A percentile compares a stretch with the other conserved stretches of the same genome.
Conservation (phyloP, 2,113 vertebrate genomes). For the Acanthisitta chloris region DNA sequence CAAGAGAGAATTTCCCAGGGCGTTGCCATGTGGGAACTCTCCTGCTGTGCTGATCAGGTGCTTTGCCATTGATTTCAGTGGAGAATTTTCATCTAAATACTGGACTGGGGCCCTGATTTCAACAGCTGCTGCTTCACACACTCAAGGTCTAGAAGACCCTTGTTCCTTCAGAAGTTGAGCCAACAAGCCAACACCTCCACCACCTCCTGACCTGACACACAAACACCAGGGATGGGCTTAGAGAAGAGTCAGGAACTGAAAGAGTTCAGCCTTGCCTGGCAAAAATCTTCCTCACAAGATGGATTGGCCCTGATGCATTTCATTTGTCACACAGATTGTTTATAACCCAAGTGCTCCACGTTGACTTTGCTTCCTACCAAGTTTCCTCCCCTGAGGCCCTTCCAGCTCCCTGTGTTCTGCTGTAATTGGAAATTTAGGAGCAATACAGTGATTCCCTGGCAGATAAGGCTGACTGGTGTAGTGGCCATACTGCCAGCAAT, state of each 20-base stretch:
- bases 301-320: accelerated
- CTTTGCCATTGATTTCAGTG: not conserved
- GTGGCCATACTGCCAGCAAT: not conserved
- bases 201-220: not conserved
- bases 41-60: not conserved
- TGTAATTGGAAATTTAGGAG: not conserved
- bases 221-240: not conserved
- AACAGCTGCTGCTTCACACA: not conserved
- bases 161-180: not conserved
- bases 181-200: not conserved
- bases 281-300: not conserved
- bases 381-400: not conserved
- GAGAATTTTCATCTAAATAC: not conserved
- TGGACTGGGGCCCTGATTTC: not conserved
- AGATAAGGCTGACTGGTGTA: not conserved
- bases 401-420: not conserved
- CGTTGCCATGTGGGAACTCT: not conserved
- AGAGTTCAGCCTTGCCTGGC: not conserved
- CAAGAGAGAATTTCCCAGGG: not conserved
- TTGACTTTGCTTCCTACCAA: not conserved
- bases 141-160: not conserved
- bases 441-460: not conserved
- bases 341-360: not conserved
- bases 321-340: not conserved
- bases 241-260: not conserved